These are phyloP conservation scores for Aix galericulata DNA, from an alignment of 2,113 vertebrate genomes.

Conservation along the genomic window DNA sequence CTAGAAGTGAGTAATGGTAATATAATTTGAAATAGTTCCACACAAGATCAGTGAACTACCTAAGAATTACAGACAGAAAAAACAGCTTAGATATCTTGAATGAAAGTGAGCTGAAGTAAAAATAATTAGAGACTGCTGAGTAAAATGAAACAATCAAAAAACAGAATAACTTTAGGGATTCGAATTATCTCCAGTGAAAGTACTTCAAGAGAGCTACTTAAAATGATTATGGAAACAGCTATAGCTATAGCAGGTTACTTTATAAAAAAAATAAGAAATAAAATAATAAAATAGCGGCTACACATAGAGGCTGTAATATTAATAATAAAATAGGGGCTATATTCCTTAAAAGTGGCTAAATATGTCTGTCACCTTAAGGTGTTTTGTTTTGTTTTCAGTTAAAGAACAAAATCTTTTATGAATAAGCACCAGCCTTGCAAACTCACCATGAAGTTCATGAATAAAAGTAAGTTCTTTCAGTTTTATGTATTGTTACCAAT, in stretches of 20 bases:
- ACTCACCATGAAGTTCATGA: neutral
- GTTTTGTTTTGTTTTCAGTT: neutral
- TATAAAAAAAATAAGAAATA: neutral
- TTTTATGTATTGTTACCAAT: neutral
- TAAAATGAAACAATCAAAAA: neutral
- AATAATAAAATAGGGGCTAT: neutral
- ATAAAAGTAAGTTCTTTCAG: neutral
- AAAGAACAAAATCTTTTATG: slow-evolving; percentile 18
- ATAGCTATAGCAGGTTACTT: neutral
- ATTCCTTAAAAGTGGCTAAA: neutral
- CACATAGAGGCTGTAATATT: neutral
- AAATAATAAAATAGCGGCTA: neutral
- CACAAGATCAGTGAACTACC: neutral
- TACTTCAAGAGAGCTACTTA: neutral
- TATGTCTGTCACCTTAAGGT: neutral
- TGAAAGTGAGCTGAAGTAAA: neutral
- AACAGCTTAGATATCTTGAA: neutral
- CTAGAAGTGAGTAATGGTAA: neutral
- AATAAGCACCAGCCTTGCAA: neutral
- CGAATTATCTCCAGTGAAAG: neutral
- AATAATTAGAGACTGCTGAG: neutral
- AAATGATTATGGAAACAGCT: neutral
- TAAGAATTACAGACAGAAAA: neutral
- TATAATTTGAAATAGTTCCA: slow-evolving; percentile 4
- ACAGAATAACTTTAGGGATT: neutral